phyloP scores from a whole-genome alignment of 2,797 vertebrate species.

The Todus mexicanus region DNA sequence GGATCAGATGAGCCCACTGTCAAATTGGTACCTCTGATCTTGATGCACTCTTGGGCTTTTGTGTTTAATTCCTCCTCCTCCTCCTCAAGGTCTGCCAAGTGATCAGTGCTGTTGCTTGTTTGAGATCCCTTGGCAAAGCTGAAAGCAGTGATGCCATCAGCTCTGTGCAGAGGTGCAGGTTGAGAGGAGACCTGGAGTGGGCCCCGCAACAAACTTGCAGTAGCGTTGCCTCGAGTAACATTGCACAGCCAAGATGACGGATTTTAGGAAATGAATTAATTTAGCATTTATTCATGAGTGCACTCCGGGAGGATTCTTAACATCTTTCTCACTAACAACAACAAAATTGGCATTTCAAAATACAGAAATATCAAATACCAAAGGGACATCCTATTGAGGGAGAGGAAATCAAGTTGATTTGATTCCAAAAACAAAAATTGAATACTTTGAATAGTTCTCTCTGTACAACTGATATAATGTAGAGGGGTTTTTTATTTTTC shows the following conservation, averaged over 20 bases:
- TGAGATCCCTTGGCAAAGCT: neutral
- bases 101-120: neutral
- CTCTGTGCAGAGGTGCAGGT: neutral
- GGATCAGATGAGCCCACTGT: neutral
- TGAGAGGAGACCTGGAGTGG: neutral
- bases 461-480: neutral
- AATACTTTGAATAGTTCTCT: constrained; percentile 32
- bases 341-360: neutral
- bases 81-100: neutral
- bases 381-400: neutral
- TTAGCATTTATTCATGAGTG: neutral
- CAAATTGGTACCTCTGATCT: neutral
- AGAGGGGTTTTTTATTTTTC: neutral
- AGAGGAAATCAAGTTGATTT: constrained; percentile 38
- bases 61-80: neutral
- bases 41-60: rapidly evolving
- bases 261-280: neutral
- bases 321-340: neutral
- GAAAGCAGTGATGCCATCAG: neutral
- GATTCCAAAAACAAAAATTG: neutral
- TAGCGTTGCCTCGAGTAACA: neutral
- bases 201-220: neutral
- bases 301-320: neutral
- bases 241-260: neutral
- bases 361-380: neutral